These are phyloP conservation scores for Anastatus disparis DNA, from an alignment of 1,140 invertebrate species.

Conservation along the genomic window DNA sequence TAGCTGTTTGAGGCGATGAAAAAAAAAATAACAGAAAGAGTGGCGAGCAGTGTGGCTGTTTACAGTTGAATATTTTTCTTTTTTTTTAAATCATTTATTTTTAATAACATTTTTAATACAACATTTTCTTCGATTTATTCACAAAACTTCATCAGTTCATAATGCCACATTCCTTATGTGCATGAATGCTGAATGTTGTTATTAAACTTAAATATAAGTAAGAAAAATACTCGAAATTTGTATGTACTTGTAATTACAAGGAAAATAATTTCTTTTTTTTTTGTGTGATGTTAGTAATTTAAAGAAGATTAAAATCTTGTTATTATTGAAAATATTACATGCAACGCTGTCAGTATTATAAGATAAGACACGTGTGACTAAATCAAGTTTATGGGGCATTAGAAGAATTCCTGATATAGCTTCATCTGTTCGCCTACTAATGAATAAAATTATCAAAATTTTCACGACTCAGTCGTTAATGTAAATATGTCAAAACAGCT, in stretches of 20 bases:
- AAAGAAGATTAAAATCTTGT: background rate
- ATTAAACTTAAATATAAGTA: conserved; percentile 12
- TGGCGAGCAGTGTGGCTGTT: conserved; percentile 35
- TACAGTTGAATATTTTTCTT: conserved; percentile 3
- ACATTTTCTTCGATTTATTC: background rate
- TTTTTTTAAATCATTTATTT: background rate
- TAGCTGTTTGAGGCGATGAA: conserved; percentile 14
- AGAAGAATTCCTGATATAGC: background rate
- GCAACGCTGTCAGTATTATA: conserved; percentile 51
- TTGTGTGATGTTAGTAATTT: conserved; percentile 1
- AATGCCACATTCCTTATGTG: conserved; percentile 31
- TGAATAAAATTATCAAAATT: conserved; percentile 12
- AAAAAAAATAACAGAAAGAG: background rate
- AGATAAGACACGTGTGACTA: conserved; percentile 32
- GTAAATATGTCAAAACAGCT: conserved; percentile 16
- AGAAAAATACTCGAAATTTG: conserved; percentile 29
- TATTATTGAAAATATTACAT: conserved; percentile 17
- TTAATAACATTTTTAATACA: conserved; percentile 12
- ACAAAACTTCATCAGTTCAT: conserved; percentile 11
- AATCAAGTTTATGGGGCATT: conserved; percentile 6
- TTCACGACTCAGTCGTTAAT: background rate
- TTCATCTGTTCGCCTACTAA: conserved; percentile 17
- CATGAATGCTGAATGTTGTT: conserved; percentile 19
- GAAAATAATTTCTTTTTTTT: conserved; percentile 9
- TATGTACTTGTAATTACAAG: background rate